Evolutionary conservation across 1,140 invertebrate genomes (phyloP).

Genomic region (Drosophila nebulosa): DNA sequence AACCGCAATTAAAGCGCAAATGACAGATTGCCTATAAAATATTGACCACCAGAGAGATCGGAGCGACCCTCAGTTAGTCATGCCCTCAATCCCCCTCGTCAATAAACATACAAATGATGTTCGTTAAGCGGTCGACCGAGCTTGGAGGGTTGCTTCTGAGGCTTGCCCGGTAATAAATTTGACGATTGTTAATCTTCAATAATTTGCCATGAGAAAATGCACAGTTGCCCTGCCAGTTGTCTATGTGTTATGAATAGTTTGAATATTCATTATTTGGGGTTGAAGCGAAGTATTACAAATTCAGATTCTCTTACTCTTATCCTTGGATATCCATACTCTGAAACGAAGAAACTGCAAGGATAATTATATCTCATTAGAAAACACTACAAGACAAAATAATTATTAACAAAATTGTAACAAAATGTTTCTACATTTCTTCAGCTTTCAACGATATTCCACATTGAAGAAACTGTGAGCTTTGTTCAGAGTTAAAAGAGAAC

Average conservation of each 20-base stretch:
- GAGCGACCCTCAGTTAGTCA: constrained; percentile 31
- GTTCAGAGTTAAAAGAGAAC: no score
- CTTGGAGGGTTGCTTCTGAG: constrained; percentile 44
- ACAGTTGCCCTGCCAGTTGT: constrained; percentile 44
- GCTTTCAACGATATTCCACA: no score
- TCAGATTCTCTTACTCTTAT: no score
- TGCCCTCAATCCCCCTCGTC: background rate
- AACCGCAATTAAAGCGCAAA: constrained; percentile 59
- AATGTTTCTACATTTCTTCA: no score
- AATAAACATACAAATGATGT: constrained; percentile 46
- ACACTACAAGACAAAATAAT: no score
- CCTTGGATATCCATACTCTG: no score
- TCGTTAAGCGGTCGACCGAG: constrained; percentile 23
- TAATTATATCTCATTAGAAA: no score
- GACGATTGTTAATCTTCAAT: constrained; percentile 76
- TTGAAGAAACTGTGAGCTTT: no score
- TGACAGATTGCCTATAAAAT: constrained; percentile 58
- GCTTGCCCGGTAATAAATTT: constrained; percentile 54
- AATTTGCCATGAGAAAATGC: constrained; percentile 75
- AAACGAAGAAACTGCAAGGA: no score
- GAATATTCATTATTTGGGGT: constrained; percentile 30
- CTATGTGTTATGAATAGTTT: constrained; percentile 36
- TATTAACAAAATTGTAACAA: no score
- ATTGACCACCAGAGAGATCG: constrained; percentile 28
- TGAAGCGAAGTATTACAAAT: no score